These are phyloP conservation scores for Calliopsis andreniformis DNA, from an alignment of 1,140 invertebrate species.

Conservation along the genomic window DNA sequence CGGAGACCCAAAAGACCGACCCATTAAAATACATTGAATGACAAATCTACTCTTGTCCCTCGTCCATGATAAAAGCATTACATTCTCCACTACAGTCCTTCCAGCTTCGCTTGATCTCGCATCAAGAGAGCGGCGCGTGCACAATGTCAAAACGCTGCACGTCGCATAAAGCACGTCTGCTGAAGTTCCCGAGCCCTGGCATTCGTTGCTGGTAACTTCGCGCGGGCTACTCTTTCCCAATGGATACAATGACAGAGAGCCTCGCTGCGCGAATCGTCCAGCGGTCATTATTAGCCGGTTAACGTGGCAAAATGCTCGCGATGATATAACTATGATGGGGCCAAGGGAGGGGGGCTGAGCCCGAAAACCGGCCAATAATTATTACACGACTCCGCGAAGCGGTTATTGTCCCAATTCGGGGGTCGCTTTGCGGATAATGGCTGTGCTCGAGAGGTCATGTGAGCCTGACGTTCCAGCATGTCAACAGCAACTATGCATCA, in stretches of 20 bases:
- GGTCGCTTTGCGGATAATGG: constrained; percentile 75
- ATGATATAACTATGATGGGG: constrained; percentile 36
- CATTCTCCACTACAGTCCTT: no score
- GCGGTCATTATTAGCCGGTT: constrained; percentile 49
- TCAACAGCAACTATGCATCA: constrained; percentile 82
- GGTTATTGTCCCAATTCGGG: constrained; percentile 77
- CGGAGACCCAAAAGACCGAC: no score
- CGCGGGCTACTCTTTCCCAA: not conserved
- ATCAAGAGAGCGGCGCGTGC: no score
- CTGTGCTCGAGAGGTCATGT: constrained; percentile 76
- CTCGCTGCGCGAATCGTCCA: not conserved
- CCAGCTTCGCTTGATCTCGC: no score
- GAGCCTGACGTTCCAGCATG: constrained; percentile 79
- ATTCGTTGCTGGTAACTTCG: not conserved
- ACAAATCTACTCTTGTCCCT: no score
- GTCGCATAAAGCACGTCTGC: no score
- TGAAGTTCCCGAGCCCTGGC: not conserved
- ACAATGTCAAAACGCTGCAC: no score
- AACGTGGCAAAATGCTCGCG: constrained; percentile 51
- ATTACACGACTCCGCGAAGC: constrained; percentile 71
- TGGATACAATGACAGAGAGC: not conserved
- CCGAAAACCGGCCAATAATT: constrained; percentile 72
- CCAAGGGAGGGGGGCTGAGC: constrained; percentile 3
- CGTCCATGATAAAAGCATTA: no score
- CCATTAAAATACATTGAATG: no score